Conservation (phyloP, 2,888 invertebrate species). For the Luperina nickerlii region DNA sequence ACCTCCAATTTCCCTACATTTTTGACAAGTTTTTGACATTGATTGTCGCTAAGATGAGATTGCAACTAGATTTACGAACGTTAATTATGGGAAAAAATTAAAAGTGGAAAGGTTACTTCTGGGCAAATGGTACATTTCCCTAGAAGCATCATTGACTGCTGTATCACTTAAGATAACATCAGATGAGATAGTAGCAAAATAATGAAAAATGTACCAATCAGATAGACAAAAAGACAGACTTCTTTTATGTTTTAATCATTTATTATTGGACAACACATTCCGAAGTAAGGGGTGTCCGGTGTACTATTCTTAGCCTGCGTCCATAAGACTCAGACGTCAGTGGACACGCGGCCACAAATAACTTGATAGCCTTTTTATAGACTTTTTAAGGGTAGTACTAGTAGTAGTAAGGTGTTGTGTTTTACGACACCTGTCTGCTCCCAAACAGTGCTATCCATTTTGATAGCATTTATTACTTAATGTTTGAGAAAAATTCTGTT, state of each 20-base stretch:
- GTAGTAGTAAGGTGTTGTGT: slow-evolving; percentile 10
- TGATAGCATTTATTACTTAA: not conserved
- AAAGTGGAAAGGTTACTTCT: not conserved
- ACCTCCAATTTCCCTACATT: too few species aligned
- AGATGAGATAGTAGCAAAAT: not conserved
- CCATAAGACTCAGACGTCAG: slow-evolving; percentile 2
- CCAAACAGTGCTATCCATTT: not conserved
- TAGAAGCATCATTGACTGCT: not conserved
- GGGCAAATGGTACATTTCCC: not conserved
- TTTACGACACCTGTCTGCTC: not conserved
- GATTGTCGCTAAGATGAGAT: too few species aligned
- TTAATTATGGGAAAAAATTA: too few species aligned
- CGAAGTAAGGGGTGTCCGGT: not conserved
- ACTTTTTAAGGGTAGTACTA: not conserved
- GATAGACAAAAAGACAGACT: not conserved
- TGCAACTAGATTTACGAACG: too few species aligned
- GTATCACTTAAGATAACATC: not conserved
- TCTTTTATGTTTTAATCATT: not conserved
- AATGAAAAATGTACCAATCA: not conserved
- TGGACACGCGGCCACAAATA: slow-evolving; percentile 5
- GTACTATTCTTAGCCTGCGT: slow-evolving; percentile 13
- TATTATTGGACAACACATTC: slow-evolving; percentile 3
- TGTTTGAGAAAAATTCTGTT: too few species aligned
- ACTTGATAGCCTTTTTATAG: slow-evolving; percentile 41
- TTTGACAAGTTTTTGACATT: too few species aligned